Conservation (phyloP, 1,140 invertebrate genomes). For the Cotesia chilonis region DNA sequence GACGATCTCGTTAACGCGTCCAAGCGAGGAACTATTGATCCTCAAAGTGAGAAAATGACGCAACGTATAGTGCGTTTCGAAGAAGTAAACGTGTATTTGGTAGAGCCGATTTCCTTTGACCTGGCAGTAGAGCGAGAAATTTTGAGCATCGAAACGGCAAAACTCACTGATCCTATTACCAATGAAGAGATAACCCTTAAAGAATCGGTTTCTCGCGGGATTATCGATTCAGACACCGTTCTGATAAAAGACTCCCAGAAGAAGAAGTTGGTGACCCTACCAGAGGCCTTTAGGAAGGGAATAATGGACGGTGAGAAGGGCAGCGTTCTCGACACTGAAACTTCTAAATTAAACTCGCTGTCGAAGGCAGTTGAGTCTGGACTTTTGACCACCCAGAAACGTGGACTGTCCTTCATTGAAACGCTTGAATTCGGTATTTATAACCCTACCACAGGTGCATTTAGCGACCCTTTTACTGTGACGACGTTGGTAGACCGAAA, state of each 20-base stretch:
- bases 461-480: conserved; percentile 81
- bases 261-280: conserved; percentile 81
- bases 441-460: conserved; percentile 78
- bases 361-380: conserved; percentile 78
- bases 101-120: conserved; percentile 79
- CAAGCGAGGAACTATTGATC: conserved; percentile 74
- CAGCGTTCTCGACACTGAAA: conserved; percentile 82
- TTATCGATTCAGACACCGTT: conserved; percentile 87
- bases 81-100: conserved; percentile 74
- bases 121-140: conserved; percentile 77
- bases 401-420: conserved; percentile 82
- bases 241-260: conserved; percentile 87
- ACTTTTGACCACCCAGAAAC: conserved; percentile 78
- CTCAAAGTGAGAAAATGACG: conserved; percentile 68
- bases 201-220: conserved; percentile 82
- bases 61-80: conserved; percentile 78
- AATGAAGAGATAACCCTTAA: conserved; percentile 79
- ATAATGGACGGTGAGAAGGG: conserved; percentile 88
- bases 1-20: conserved; percentile 77
- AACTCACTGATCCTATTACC: conserved; percentile 78
- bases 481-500: conserved; percentile 73
- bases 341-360: conserved; percentile 81
- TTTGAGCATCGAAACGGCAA: conserved; percentile 77
- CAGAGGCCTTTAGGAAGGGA: conserved; percentile 85
- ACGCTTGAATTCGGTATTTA: conserved; percentile 85